These are phyloP conservation scores for Teleiodes luculella DNA, from an alignment of 2,888 invertebrate species.

Conservation along the genomic window DNA sequence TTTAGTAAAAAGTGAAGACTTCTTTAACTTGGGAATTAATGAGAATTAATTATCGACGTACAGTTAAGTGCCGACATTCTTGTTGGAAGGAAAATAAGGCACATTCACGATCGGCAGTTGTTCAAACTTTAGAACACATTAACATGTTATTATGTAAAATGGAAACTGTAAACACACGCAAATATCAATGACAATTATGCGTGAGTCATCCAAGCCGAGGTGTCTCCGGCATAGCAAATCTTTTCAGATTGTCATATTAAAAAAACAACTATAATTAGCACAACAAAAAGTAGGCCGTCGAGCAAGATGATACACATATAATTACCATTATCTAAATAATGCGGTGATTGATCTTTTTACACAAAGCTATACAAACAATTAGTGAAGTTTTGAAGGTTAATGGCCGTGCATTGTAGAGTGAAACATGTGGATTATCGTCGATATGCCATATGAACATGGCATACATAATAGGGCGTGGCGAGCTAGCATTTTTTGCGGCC, in stretches of 20 bases:
- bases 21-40: neutral
- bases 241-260: neutral
- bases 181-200: constrained; percentile 31
- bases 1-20: too few species aligned
- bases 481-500: constrained; percentile 35
- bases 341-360: neutral
- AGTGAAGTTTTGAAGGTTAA: constrained; percentile 1
- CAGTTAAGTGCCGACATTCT: constrained; percentile 9
- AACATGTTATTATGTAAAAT: constrained; percentile 40
- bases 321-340: neutral
- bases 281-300: neutral
- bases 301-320: neutral
- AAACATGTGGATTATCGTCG: neutral
- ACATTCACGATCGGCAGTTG: constrained; percentile 37
- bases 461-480: constrained; percentile 29
- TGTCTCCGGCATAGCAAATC: neutral
- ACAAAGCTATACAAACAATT: neutral
- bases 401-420: neutral
- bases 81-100: constrained; percentile 9
- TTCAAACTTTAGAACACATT: constrained; percentile 42
- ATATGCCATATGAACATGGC: constrained; percentile 11
- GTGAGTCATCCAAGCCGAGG: constrained; percentile 33
- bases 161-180: constrained; percentile 35
- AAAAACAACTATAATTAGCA: constrained; percentile 5
- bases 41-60: constrained; percentile 4